phyloP scores from a whole-genome alignment of 2,888 invertebrate species.

The Sabatieria punctata region DNA sequence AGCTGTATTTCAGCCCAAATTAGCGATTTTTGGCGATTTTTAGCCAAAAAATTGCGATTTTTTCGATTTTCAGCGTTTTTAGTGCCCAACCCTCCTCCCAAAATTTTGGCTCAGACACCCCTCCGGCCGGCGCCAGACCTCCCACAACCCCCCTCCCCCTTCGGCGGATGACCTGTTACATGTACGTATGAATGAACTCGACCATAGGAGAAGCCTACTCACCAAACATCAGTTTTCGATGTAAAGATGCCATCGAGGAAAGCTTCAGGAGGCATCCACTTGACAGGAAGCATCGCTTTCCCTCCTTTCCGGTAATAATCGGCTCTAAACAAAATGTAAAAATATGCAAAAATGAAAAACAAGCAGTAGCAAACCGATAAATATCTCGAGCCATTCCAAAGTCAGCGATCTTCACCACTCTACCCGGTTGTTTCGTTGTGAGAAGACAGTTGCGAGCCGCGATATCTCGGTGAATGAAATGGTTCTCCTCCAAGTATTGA shows the following conservation, averaged over 20 bases:
- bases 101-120: no score
- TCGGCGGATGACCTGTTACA: no score
- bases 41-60: no score
- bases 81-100: no score
- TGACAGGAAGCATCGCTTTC: constrained; percentile 89
- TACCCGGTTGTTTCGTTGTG: constrained; percentile 55
- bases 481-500: constrained; percentile 76
- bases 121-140: no score
- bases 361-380: constrained; percentile 53
- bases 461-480: constrained; percentile 91
- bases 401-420: constrained; percentile 93
- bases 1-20: no score
- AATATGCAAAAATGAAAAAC: constrained; percentile 12
- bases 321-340: no score
- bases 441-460: constrained; percentile 90
- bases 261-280: constrained; percentile 99
- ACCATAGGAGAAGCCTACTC: no score
- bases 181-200: no score
- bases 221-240: constrained; percentile 93
- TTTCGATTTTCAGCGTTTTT: no score
- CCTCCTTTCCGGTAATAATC: constrained; percentile 96
- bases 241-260: constrained; percentile 93
- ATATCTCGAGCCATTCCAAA: constrained; percentile 98
- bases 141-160: no score
- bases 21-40: no score